Percentiles rank a stretch among this genome's conserved stretches.
Evolutionary conservation across 1,140 invertebrate species (phyloP).

Genomic region (Hylaeus volcanicus): DNA sequence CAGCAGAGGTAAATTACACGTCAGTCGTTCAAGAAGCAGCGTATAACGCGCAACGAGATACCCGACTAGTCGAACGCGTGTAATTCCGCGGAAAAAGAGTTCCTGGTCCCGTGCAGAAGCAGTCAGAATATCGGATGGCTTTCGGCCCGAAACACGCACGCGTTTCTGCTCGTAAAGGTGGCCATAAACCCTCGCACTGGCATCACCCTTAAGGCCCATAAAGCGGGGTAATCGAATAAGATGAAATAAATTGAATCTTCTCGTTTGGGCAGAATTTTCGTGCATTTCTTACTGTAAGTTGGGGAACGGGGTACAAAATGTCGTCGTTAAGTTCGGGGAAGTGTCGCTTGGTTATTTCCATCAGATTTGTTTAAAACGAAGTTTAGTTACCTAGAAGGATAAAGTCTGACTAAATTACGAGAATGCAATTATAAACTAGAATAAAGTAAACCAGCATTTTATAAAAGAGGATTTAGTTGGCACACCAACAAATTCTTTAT

Average conservation of each 20-base stretch:
- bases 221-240: slow-evolving; percentile 52
- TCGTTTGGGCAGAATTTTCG: slow-evolving; percentile 12
- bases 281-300: background rate
- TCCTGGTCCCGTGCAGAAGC: slow-evolving; percentile 36
- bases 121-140: slow-evolving; percentile 39
- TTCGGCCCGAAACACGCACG: slow-evolving; percentile 28
- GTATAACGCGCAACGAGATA: background rate
- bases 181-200: slow-evolving; percentile 40
- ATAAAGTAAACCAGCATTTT: too few relatives aligned
- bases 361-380: too few relatives aligned
- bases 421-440: too few relatives aligned
- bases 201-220: slow-evolving; percentile 47
- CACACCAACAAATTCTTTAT: too few relatives aligned
- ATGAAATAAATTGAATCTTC: slow-evolving; percentile 55
- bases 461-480: too few relatives aligned
- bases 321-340: too few relatives aligned
- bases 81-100: slow-evolving; percentile 49
- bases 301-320: too few relatives aligned
- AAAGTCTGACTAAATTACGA: too few relatives aligned
- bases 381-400: too few relatives aligned
- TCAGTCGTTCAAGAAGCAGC: background rate
- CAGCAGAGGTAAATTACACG: background rate
- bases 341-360: too few relatives aligned
- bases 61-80: background rate
- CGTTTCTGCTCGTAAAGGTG: slow-evolving; percentile 50